Conservation (phyloP, 2,888 invertebrate genomes). For the Diaphora mendica region DNA sequence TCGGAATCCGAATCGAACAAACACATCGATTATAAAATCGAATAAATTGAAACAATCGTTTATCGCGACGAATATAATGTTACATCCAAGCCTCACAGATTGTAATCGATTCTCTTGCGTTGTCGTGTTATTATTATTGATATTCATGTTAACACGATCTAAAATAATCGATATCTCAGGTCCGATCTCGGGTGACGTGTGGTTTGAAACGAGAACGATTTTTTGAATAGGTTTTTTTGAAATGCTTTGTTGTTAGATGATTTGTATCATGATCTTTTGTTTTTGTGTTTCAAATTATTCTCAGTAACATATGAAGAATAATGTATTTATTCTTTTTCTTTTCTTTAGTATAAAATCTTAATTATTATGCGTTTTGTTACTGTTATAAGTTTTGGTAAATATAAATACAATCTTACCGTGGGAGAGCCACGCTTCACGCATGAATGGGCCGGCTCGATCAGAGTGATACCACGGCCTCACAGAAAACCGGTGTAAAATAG, state of each 20-base stretch:
- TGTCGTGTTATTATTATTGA: slow-evolving; percentile 59
- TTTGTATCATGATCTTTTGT: slow-evolving; percentile 33
- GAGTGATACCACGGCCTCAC: no score
- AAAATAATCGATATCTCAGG: slow-evolving; percentile 56
- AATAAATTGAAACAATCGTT: slow-evolving; percentile 60
- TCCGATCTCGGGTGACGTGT: slow-evolving; percentile 53
- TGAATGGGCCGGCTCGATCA: no score
- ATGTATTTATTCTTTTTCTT: not conserved
- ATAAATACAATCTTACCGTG: no score
- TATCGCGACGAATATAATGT: slow-evolving; percentile 63
- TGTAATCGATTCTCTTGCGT: slow-evolving; percentile 62
- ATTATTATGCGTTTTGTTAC: not conserved
- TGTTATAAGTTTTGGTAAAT: not conserved
- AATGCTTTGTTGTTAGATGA: slow-evolving; percentile 41
- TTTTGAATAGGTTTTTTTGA: slow-evolving; percentile 36
- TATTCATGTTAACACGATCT: slow-evolving; percentile 57
- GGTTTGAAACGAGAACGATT: slow-evolving; percentile 41
- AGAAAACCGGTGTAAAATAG: no score
- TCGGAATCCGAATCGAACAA: slow-evolving; percentile 46
- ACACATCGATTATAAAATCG: slow-evolving; percentile 54
- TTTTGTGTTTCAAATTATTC: slow-evolving; percentile 22
- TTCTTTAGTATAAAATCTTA: not conserved
- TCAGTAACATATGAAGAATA: not conserved
- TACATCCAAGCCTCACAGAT: slow-evolving; percentile 57
- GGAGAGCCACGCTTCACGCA: no score